Conservation (phyloP, 2,113 vertebrate species). For the Petrocephalus zakoni region DNA sequence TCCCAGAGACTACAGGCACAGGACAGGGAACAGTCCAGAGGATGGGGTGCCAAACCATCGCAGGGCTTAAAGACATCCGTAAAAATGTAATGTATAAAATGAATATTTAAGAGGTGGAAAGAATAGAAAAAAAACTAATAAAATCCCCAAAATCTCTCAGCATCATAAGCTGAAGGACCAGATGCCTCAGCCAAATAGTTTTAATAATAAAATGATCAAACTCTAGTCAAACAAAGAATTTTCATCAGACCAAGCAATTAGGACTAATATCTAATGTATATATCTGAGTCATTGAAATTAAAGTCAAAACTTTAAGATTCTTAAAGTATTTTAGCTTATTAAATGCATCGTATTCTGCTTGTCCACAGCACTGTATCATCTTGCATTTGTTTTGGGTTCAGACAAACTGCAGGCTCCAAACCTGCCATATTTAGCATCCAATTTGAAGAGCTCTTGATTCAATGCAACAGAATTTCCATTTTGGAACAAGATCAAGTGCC, state of each 20-base stretch:
- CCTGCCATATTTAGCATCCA: not conserved
- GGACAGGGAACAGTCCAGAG: no score
- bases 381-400: not conserved
- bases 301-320: not conserved
- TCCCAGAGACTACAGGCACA: no score
- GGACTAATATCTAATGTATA: not conserved
- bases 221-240: not conserved
- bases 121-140: not conserved
- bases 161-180: not conserved
- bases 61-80: not conserved
- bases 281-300: not conserved
- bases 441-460: not conserved
- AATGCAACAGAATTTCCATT: not conserved
- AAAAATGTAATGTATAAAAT: not conserved
- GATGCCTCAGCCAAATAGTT: not conserved
- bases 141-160: not conserved
- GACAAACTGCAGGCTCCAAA: not conserved
- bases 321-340: not conserved
- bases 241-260: not conserved
- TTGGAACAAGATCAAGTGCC: not conserved
- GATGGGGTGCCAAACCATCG: no score
- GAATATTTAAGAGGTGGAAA: not conserved
- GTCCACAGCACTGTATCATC: not conserved
- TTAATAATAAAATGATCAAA: not conserved
- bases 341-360: not conserved